Evolutionary conservation across 2,113 vertebrate genomes (phyloP), one percentile per base, ranked within the genome.

Genomic region (Bujurquina vittata): DNA sequence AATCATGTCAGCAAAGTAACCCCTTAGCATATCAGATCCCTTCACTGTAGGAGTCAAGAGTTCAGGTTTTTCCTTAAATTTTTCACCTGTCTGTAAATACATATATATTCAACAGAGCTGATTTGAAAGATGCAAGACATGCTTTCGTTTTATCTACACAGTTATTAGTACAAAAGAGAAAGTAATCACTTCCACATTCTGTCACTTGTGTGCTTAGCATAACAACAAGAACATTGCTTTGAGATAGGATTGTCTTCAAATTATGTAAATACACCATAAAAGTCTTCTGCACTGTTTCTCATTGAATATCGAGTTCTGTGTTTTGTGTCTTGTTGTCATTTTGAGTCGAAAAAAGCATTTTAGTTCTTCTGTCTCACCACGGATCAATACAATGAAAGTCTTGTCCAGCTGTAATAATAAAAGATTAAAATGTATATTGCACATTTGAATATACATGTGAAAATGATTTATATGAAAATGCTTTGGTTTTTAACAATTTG

Each of bases 231-330:
- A 79, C 63, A 62, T 81, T 88, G 85, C 84, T 91, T 83, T 88
- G 79, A 73, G 69, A 73, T 46, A 75, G 35, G 65, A 63, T 35
- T 91, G 81, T 88, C 83, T 81, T 84, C 37, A 84, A 73, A 82
- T 73, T 10, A 84, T 92, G 85, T 89, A 88, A 87, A 89, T 83
- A 89, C 84, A 88, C 67, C 26, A 88, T 83, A 61, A 62, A 84
- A 89, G 79, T 49, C 60, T 84, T 84, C 79, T 62, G 31, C 9
- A 33, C 81, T 88, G 85, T 86, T 89, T 86, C 73, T 84, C 26
- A 72, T 49, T 72, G 67, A 52, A 20, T 69, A 69, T 69, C 43
- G 49, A 23, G 52, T 75, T 77, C 23, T 75, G 57, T 84, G 49
- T 75, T 84, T 72, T 76, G 18, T 84, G 77, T 43, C 59, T 83